Evolutionary conservation across 2,797 vertebrate genomes (phyloP).

Genomic region (Brachymystax lenok): DNA sequence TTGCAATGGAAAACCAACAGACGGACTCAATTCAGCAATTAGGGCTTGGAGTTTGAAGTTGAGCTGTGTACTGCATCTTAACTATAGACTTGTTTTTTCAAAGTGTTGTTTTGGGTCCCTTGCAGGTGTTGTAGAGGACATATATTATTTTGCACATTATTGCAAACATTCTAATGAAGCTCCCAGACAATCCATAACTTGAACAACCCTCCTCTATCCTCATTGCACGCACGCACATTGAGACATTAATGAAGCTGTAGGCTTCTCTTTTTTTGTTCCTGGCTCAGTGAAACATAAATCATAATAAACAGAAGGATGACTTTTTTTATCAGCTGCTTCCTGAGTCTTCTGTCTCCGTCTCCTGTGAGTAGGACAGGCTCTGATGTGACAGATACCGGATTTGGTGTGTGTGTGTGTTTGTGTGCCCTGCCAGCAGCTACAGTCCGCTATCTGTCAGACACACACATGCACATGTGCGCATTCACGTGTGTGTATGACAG

Average conservation of each 20-base stretch:
- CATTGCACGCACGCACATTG: slow-evolving; percentile 18
- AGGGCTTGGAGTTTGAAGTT: slow-evolving; percentile 38
- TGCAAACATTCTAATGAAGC: slow-evolving; percentile 74
- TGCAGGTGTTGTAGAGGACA: slow-evolving; percentile 70
- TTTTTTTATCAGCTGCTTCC: slow-evolving; percentile 75
- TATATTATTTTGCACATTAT: slow-evolving; percentile 57
- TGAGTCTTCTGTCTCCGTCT: slow-evolving; percentile 60
- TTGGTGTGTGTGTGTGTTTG: neutral
- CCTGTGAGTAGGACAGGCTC: slow-evolving; percentile 47
- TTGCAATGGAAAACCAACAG: neutral
- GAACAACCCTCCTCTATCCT: slow-evolving; percentile 21
- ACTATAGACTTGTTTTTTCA: slow-evolving; percentile 52
- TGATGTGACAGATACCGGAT: slow-evolving; percentile 57
- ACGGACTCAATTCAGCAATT: slow-evolving; percentile 4
- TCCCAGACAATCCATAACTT: slow-evolving; percentile 53
- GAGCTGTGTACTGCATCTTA: slow-evolving; percentile 41
- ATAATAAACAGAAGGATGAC: slow-evolving; percentile 77
- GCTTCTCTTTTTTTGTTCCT: slow-evolving; percentile 53
- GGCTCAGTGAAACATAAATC: slow-evolving; percentile 76
- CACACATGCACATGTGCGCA: neutral
- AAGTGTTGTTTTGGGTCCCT: slow-evolving; percentile 52
- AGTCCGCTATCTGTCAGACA: no score
- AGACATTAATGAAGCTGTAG: slow-evolving; percentile 70
- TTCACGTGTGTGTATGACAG: neutral
- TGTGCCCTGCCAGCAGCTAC: neutral